phyloP scores from a whole-genome alignment of 2,888 invertebrate genomes.

The Acanthopleura granulata region DNA sequence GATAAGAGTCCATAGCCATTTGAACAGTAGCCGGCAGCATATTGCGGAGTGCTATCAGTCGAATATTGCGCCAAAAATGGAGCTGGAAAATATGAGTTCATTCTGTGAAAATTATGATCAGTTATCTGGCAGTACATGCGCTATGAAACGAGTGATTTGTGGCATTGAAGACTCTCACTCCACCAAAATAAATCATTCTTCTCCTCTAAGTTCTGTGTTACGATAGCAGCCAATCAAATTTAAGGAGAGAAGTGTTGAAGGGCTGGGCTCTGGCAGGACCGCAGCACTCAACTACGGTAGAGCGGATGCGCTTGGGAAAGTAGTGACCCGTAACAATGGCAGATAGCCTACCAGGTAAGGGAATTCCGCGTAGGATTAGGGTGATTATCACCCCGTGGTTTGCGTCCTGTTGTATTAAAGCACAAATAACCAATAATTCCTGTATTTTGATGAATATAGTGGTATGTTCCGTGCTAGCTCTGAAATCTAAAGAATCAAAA shows the following conservation, averaged over 20 bases:
- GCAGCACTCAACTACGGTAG: not conserved
- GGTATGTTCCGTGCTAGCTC: not conserved
- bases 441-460: no score
- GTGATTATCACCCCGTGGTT: no score
- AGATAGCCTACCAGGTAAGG: not conserved
- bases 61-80: slow-evolving; percentile 63
- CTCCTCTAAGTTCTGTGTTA: not conserved
- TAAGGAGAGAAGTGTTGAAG: slow-evolving; percentile 12
- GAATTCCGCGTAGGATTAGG: no score
- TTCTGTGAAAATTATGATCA: slow-evolving; percentile 51
- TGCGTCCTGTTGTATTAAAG: no score
- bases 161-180: slow-evolving; percentile 54
- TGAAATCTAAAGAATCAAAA: not conserved
- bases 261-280: not conserved
- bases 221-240: slow-evolving; percentile 9
- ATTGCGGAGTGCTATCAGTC: slow-evolving; percentile 51
- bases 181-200: slow-evolving; percentile 56
- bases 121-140: slow-evolving; percentile 57
- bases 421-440: no score
- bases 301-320: not conserved
- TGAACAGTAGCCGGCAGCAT: slow-evolving; percentile 53
- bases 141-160: slow-evolving; percentile 62
- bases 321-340: slow-evolving; percentile 9
- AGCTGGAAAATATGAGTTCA: slow-evolving; percentile 63
- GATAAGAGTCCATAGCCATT: slow-evolving; percentile 59